Evolutionary conservation across 2,113 vertebrate species (phyloP), one percentile per base, ranked within the genome.

Genomic region (Astur gentilis): DNA sequence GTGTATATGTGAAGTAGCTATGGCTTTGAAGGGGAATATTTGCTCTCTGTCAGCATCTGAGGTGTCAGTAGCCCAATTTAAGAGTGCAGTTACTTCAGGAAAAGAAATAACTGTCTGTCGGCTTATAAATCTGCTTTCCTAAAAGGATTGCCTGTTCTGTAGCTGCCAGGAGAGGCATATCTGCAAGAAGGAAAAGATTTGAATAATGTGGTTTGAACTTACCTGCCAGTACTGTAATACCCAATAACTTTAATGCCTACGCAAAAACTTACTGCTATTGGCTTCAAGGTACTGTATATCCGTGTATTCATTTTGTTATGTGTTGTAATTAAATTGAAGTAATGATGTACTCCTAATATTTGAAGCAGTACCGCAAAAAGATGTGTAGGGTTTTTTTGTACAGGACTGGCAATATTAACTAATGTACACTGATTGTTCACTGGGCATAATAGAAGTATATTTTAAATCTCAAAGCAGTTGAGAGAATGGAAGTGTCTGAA

Each of bases 41-140:
- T 83, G 42, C 52, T 81, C 58, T 65, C 21, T 76, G 26, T 80
- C 71, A 89, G 36, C 49, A 26, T 85, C 83, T 82, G 76, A 90
- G 62, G 18, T 79, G 44, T 79, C 70, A 60, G 66, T 64, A 92
- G 57, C 73, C 47, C 78, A 76, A 14, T 92, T 94, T 90, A 72
- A 90, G 65, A 55, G 32, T 93, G 32, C 17, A 15, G 32, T 91
- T 90, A 14, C 79, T 96, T 88, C 66, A 57, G 57, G 49, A 65
- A 76, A 61, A 94, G 44, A 90, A 93, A 31, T 54, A 67, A 64
- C 82, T 67, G 69, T 82, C 52, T 52, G 50, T 52, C 14, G 2
- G 10, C 32, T 87, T 78, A 72, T 83, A 79, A 88, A 72, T 95
- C 49, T 88, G 27, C 40, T 90, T 92, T 73, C 40, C 54, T 47